phyloP scores from a whole-genome alignment of 2,888 invertebrate species.

The Trissolcus brochymenae region DNA sequence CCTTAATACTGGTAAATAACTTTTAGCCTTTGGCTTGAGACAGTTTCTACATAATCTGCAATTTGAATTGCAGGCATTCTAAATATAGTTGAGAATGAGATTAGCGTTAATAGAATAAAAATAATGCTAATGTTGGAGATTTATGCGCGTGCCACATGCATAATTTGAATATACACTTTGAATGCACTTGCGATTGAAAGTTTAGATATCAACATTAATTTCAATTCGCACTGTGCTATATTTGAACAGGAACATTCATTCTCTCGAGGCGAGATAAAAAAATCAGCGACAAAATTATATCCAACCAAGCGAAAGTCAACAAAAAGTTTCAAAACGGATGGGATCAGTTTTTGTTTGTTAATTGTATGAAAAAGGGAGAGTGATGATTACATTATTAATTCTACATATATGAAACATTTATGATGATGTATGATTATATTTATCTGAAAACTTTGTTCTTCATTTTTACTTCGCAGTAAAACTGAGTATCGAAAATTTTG shows the following conservation, averaged over 20 bases:
- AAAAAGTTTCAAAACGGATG: too few species aligned
- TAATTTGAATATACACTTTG: too few species aligned
- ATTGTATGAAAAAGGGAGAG: not conserved
- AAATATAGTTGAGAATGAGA: not conserved
- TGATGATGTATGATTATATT: too few species aligned
- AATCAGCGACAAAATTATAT: too few species aligned
- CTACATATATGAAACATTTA: too few species aligned
- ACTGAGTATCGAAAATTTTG: constrained; percentile 67
- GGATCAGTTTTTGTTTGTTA: constrained; percentile 53
- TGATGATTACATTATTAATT: too few species aligned
- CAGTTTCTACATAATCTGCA: constrained; percentile 30
- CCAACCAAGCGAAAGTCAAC: not conserved
- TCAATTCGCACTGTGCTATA: too few species aligned
- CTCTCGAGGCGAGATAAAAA: too few species aligned
- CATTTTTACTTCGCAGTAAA: constrained; percentile 68
- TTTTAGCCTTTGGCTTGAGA: constrained; percentile 28
- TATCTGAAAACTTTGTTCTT: too few species aligned
- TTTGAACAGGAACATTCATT: too few species aligned
- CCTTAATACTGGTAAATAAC: constrained; percentile 55
- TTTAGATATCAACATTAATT: too few species aligned
- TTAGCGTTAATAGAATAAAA: not conserved
- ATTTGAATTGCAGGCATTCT: constrained; percentile 30
- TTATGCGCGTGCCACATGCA: not conserved
- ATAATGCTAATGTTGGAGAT: not conserved
- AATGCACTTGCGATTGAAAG: too few species aligned